Percentiles rank a stretch among this genome's conserved stretches.
phyloP scores from a whole-genome alignment of 2,797 vertebrate species.

The Etheostoma nigrum region DNA sequence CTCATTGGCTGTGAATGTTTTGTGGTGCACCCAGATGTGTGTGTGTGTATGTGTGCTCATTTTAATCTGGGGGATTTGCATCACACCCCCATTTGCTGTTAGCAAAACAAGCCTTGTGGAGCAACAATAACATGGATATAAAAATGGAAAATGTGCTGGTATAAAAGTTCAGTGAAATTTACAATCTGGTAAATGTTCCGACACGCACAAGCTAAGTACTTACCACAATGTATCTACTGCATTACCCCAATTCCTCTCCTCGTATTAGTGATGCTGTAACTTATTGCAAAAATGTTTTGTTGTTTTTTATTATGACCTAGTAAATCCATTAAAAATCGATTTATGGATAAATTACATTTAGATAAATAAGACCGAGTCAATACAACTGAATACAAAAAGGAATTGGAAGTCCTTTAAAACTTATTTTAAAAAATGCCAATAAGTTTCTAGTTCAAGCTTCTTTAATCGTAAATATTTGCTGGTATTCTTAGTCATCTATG shows the following conservation, averaged over 20 bases:
- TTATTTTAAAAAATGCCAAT: not conserved
- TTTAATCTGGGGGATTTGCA: slow-evolving; percentile 67
- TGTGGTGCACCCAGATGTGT: slow-evolving; percentile 68
- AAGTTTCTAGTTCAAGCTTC: not conserved
- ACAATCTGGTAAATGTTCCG: slow-evolving; percentile 20
- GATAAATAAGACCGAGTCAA: not conserved
- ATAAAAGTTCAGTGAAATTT: slow-evolving; percentile 25
- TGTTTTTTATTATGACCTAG: not conserved
- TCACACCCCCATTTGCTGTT: slow-evolving; percentile 46
- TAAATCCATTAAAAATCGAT: not conserved
- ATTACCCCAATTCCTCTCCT: slow-evolving; percentile 9
- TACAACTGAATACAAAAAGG: not conserved
- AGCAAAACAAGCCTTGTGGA: slow-evolving; percentile 51
- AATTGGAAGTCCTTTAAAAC: too few relatives aligned
- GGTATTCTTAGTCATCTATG: not conserved
- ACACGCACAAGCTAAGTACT: slow-evolving; percentile 11
- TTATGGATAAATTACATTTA: not conserved
- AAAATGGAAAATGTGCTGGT: slow-evolving; percentile 41
- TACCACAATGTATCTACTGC: not conserved
- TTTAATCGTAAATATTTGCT: not conserved
- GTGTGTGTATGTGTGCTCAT: slow-evolving; percentile 52
- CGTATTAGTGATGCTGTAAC: not conserved
- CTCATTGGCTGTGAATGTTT: slow-evolving; percentile 61
- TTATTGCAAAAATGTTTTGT: not conserved
- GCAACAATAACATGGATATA: slow-evolving; percentile 40